Percentiles rank a stretch among this genome's conserved stretches.
Evolutionary conservation across 2,113 vertebrate genomes (phyloP).

Genomic region (Etheostoma spectabile): DNA sequence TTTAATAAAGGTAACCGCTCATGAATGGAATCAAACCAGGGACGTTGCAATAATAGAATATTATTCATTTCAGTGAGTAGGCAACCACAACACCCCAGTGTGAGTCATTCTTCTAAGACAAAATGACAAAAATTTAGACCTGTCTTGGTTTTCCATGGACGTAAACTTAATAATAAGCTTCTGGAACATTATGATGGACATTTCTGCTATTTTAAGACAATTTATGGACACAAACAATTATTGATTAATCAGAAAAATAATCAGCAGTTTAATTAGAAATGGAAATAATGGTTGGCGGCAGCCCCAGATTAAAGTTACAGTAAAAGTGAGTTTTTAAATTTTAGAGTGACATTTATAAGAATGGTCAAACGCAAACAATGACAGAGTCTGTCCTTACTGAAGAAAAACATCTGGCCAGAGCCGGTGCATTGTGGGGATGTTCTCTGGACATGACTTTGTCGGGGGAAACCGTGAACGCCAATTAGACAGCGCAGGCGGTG

Average conservation of each 20-base stretch:
- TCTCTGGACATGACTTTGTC: constrained; percentile 70
- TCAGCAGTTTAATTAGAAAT: neutral
- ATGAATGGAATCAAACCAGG: neutral
- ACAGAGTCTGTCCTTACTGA: constrained; percentile 13
- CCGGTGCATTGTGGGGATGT: constrained; percentile 34
- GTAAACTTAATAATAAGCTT: neutral
- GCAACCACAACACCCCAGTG: neutral
- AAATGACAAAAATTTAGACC: neutral
- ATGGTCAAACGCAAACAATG: constrained; percentile 11
- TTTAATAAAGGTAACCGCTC: neutral
- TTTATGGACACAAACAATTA: neutral
- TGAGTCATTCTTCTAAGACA: neutral
- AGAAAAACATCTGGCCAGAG: constrained; percentile 44
- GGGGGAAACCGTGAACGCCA: constrained; percentile 73
- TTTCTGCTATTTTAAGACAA: neutral
- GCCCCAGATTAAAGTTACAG: neutral
- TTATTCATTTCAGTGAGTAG: neutral
- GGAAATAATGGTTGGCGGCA: neutral
- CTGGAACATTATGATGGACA: neutral
- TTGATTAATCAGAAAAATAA: neutral
- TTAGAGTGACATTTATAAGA: constrained; percentile 58
- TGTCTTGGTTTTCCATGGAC: neutral
- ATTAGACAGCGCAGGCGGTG: constrained; percentile 73
- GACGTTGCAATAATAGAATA: neutral
- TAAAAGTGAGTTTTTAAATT: constrained; percentile 13